Base-by-base conservation (phyloP, 2,113 vertebrate genomes). In the Antechinus flavipes region DNA sequence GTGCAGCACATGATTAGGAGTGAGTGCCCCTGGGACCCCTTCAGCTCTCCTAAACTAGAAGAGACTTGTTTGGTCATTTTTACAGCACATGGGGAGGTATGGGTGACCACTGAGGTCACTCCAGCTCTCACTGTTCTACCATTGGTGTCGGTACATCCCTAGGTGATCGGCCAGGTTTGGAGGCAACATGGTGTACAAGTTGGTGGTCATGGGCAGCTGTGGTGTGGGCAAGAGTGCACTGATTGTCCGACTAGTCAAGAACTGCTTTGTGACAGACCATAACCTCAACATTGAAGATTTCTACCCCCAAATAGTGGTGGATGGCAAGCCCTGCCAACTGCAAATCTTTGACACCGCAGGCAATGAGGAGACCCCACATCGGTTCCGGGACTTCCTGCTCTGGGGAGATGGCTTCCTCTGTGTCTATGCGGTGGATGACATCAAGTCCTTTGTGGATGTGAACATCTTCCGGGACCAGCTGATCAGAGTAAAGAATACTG, bases 351-450 rank as follows among this genome's bases (percentile, higher is more conserved):
- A 98, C 42, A 98, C 98, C 0, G 96, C 98, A 3, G 98, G 98
- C n/a, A 97, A 98, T 54, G 96, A 98, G 53, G 97, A 90, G 9
- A 98, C 98, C 97, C 99, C 98, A n/a, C 98, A 99, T 94, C 99
- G 99, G 98, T 98, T 99, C 96, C 99, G 99, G 97, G 99, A 99
- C 97, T 99, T 99, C 91, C 98, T 99, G 99, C 99, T 99, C 93
- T 99, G 98, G 0, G 99, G 99, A 11, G 99, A 99, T 96, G 99
- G 99, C 16, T 99, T 99, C 97, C 99, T 99, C 35, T 99, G 99
- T 54, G 99, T 99, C 96, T 99, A 99, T 35, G 99, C 99, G 95
- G 99, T 99, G 94, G 99, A 99, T 98, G 99, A 99, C 96, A 98
- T 92, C 90, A 99, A 99, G 89, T 99, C 99, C 91, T 99, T 99